Conservation (phyloP, 2,113 vertebrate genomes). For the Hypomesus transpacificus region DNA sequence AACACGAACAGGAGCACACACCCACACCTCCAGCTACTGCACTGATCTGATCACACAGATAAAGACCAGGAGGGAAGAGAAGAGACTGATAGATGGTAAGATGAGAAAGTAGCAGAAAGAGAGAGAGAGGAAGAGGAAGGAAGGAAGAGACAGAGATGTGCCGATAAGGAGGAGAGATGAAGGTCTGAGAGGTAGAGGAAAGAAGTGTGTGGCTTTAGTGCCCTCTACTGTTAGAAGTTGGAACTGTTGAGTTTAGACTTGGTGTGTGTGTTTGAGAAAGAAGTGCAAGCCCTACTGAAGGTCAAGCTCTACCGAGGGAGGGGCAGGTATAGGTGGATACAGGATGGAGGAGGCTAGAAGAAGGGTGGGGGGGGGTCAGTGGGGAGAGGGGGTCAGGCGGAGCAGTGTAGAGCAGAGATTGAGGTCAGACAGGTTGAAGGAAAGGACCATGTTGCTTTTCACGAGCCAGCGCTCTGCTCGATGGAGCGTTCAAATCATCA, state of each 20-base stretch:
- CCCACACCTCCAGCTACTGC: no score
- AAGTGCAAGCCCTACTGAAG: no score
- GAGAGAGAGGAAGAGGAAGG: not conserved
- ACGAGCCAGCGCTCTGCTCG: constrained; percentile 61
- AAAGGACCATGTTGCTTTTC: constrained; percentile 70
- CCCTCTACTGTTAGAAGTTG: constrained; percentile 67
- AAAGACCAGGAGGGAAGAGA: not conserved
- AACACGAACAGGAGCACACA: constrained; percentile 28
- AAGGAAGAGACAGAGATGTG: constrained; percentile 39
- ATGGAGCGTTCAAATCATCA: constrained; percentile 75
- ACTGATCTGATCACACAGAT: no score
- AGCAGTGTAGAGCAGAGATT: constrained; percentile 72
- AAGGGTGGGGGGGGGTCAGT: constrained; percentile 18
- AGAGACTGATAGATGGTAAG: not conserved
- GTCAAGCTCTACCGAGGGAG: no score
- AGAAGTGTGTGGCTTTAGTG: constrained; percentile 59
- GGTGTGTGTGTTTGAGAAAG: constrained; percentile 1
- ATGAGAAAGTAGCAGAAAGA: not conserved
- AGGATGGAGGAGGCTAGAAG: constrained; percentile 5
- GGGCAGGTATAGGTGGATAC: not conserved
- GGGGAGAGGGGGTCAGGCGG: constrained; percentile 24
- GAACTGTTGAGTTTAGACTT: constrained; percentile 5
- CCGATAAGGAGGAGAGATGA: constrained; percentile 28
- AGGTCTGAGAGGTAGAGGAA: no score
- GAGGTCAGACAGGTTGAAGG: constrained; percentile 74